Base-by-base conservation (phyloP, 1,140 invertebrate genomes). In the Drosophila bocqueti region DNA sequence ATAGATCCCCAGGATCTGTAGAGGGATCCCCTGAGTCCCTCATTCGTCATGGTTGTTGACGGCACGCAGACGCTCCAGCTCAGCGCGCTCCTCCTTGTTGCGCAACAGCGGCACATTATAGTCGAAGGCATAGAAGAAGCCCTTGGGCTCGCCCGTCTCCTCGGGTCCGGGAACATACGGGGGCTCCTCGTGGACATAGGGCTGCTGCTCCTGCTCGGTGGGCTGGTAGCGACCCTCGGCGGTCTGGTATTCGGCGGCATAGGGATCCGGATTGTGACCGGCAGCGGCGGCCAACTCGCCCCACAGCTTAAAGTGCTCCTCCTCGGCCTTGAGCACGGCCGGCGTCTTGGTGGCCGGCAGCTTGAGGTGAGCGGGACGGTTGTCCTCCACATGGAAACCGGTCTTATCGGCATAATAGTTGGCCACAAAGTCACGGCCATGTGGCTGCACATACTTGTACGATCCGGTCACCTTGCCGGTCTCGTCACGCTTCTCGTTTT, bases 351-450 rank as follows among this genome's bases (percentile, higher is more conserved):
- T 94, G 34, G 94, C 93, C 0, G 94, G 95, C 82, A 93, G 91
- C 49, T 95, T 94, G 45, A 94, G 93, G 42, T 94, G 93, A 57
- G 95, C 94, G 5, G 95, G 95, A 18, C 95, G 93, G 83, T 96
- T 96, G 85, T 96, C 95, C 62, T 95, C 94, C 62, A 95, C 95
- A 93, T 95, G 95, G 93, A 96, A 96, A 43, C 95, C 95, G 65
- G 93, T 93, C 74, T 93, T 93, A 82, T 95, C 94, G 55, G 95
- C 94, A 94, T 94, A 95, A 83, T 96, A 96, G 49, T 93, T 94
- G 3, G 95, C 95, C 52, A 91, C 54, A 45, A 93, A 92, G 57
- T 93, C 92, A 21, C 91, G 81, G 21, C 92, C 92, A 91, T 86
- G 83, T 10, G 92, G 92, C 66, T 92, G 84, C 16, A 92, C 87